Evolutionary conservation across 2,888 invertebrate species (phyloP).

Genomic region (Andrena flavipes): DNA sequence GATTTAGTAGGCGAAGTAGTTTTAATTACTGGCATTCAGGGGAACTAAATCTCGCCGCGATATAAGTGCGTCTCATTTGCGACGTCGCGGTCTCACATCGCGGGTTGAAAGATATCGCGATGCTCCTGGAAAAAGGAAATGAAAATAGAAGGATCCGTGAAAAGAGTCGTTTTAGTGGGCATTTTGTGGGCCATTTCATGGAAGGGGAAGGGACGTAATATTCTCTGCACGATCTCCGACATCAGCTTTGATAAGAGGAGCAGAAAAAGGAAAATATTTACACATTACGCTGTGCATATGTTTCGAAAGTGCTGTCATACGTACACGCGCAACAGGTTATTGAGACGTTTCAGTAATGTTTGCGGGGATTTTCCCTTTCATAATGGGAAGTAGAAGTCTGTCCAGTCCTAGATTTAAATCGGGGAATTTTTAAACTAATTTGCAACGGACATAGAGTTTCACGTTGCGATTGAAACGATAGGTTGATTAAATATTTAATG

Average conservation of each 20-base stretch:
- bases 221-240: conserved; percentile 22
- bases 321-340: conserved; percentile 54
- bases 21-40: conserved; percentile 34
- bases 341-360: conserved; percentile 25
- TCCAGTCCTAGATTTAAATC: background rate
- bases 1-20: conserved; percentile 33
- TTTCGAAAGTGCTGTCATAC: conserved; percentile 25
- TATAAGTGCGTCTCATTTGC: background rate
- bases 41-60: conserved; percentile 9
- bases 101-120: background rate
- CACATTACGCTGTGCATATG: conserved; percentile 30
- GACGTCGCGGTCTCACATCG: background rate
- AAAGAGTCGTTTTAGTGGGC: conserved; percentile 13
- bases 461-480: no score
- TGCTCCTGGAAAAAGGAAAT: background rate
- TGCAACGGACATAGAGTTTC: background rate
- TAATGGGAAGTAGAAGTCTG: background rate
- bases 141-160: no score
- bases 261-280: conserved; percentile 32
- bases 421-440: background rate
- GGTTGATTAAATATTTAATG: no score
- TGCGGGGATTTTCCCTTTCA: background rate
- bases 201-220: conserved; percentile 42
- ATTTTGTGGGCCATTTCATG: conserved; percentile 32
- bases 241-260: conserved; percentile 40